Evolutionary conservation across 2,113 vertebrate genomes (phyloP).

Genomic region (Lampris incognitus): DNA sequence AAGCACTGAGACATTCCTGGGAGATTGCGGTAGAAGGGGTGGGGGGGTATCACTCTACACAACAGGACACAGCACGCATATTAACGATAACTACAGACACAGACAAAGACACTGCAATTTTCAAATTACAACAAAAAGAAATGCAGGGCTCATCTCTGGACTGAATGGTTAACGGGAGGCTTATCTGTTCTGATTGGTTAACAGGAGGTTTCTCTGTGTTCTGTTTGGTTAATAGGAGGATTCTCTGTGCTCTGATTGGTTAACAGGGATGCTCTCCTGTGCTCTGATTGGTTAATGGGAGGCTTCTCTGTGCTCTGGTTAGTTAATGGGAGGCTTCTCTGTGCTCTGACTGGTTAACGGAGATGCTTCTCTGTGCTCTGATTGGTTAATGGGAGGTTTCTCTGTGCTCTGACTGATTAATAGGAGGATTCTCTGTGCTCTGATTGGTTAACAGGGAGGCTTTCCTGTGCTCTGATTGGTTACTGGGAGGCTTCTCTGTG

Average conservation of each 20-base stretch:
- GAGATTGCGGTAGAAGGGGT: constrained; percentile 15
- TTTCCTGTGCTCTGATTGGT: too few relatives aligned
- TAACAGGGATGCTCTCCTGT: background rate
- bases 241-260: constrained; percentile 23
- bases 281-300: background rate
- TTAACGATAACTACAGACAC: background rate
- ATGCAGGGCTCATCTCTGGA: background rate
- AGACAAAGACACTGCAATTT: background rate
- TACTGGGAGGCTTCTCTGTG: too few relatives aligned
- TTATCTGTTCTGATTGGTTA: constrained; percentile 23
- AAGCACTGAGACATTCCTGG: constrained; percentile 41
- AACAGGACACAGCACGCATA: background rate
- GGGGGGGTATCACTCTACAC: background rate
- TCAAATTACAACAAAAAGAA: background rate
- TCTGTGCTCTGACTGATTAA: too few relatives aligned
- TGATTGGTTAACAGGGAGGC: too few relatives aligned
- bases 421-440: too few relatives aligned
- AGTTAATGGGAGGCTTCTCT: too few relatives aligned
- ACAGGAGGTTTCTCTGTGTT: background rate
- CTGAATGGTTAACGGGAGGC: constrained; percentile 1
- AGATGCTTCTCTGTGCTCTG: too few relatives aligned
- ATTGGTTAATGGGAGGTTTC: too few relatives aligned
- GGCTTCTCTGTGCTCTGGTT: constrained; percentile 18
- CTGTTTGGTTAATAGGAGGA: constrained; percentile 1
- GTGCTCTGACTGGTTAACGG: too few relatives aligned